phyloP scores from a whole-genome alignment of 2,113 vertebrate genomes.

The Eptesicus fuscus region DNA sequence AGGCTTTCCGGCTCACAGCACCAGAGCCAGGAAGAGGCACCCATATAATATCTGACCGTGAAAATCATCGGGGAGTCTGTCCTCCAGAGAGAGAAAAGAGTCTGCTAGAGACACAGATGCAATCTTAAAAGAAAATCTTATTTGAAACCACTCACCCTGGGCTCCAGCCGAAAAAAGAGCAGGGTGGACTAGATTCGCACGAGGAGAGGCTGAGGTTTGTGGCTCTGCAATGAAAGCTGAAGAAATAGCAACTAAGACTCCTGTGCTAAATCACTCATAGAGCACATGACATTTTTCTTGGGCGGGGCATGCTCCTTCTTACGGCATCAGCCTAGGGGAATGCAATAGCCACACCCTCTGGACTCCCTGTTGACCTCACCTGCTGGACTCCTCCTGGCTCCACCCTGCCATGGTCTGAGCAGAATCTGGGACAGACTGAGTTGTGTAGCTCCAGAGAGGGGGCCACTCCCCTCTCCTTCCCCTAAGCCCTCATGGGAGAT shows the following conservation, averaged over 20 bases:
- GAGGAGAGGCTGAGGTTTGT: not conserved
- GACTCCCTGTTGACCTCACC: not conserved
- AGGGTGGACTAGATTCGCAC: not conserved
- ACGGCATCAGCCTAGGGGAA: not conserved
- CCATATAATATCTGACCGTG: not conserved
- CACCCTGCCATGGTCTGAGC: not conserved
- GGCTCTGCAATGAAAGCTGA: not conserved
- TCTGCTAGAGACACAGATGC: not conserved
- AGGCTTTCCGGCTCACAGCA: not conserved
- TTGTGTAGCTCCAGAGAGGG: not conserved
- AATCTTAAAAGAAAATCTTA: not conserved
- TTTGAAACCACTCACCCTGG: not conserved
- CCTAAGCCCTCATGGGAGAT: not conserved
- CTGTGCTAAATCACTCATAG: not conserved
- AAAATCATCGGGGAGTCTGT: not conserved
- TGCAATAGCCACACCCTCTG: not conserved
- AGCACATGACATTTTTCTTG: not conserved
- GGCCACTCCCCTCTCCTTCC: not conserved
- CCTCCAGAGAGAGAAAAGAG: not conserved
- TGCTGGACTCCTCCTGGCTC: not conserved
- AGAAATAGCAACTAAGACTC: not conserved
- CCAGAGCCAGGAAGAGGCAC: not conserved
- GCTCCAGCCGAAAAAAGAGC: not conserved
- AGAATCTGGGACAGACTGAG: not conserved
- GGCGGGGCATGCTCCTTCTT: not conserved